Conservation (phyloP, 1,140 invertebrate species). For the Hyposmocoma kahamanoa region DNA sequence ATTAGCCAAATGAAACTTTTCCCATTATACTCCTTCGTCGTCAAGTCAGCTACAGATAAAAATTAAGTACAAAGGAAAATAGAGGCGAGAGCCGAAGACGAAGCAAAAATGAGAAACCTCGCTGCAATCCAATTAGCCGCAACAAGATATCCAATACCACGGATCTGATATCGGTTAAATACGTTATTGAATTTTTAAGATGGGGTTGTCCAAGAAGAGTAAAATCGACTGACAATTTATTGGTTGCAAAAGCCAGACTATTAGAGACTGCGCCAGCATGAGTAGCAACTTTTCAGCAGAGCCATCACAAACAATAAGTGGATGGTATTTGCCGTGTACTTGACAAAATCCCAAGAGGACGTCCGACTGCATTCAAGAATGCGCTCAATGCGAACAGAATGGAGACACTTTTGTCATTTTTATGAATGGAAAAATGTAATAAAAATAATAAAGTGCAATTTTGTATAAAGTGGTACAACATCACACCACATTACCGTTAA, state of each 20-base stretch:
- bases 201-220: background rate
- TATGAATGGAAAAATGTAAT: too few species aligned
- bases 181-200: conserved; percentile 30
- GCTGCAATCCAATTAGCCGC: conserved; percentile 52
- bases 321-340: conserved; percentile 38
- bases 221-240: background rate
- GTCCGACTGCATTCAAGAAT: too few species aligned
- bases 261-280: conserved; percentile 3
- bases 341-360: background rate
- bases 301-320: conserved; percentile 54
- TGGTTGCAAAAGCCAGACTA: conserved; percentile 2
- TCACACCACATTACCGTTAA: too few species aligned
- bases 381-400: too few species aligned
- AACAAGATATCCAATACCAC: conserved; percentile 41
- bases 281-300: conserved; percentile 43
- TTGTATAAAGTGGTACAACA: too few species aligned
- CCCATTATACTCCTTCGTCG: conserved; percentile 49
- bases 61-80: conserved; percentile 47
- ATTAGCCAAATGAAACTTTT: conserved; percentile 65
- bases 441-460: too few species aligned
- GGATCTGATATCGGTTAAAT: conserved; percentile 34
- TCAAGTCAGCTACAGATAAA: conserved; percentile 36
- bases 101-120: conserved; percentile 40
- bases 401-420: too few species aligned
- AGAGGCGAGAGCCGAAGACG: conserved; percentile 22